phyloP scores from a whole-genome alignment of 2,888 invertebrate species.

The Drosophila anceps region DNA sequence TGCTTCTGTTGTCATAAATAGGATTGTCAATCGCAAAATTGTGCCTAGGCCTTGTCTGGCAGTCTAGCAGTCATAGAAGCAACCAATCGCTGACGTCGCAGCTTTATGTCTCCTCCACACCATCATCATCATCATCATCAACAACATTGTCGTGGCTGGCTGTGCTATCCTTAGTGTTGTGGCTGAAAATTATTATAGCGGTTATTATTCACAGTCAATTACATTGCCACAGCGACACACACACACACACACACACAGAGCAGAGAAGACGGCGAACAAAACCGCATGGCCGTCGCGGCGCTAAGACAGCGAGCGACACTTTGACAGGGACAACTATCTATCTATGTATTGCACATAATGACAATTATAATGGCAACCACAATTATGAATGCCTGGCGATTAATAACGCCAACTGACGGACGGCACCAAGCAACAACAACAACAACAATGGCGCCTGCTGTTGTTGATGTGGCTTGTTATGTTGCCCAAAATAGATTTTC shows the following conservation, averaged over 20 bases:
- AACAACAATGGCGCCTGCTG: constrained; percentile 7
- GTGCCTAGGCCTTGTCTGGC: constrained; percentile 47
- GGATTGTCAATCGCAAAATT: constrained; percentile 80
- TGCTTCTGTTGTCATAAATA: constrained; percentile 67
- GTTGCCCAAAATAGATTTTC: constrained; percentile 57
- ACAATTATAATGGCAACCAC: constrained; percentile 79
- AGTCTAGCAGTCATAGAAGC: constrained; percentile 1
- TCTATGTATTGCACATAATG: constrained; percentile 79
- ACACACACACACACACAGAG: constrained; percentile 14
- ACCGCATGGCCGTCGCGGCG: constrained; percentile 33
- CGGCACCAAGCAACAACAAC: constrained; percentile 41
- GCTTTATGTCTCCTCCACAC: constrained; percentile 24
- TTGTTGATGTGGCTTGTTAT: constrained; percentile 40
- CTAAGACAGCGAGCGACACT: constrained; percentile 69
- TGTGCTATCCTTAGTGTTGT: constrained; percentile 54
- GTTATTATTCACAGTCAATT: constrained; percentile 82
- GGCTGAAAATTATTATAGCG: constrained; percentile 82
- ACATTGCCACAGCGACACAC: constrained; percentile 69
- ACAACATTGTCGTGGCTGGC: constrained; percentile 62
- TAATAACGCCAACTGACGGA: constrained; percentile 65
- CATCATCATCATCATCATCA: constrained; percentile 74
- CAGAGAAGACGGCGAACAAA: constrained; percentile 23
- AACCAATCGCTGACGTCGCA: constrained; percentile 35
- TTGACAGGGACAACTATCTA: constrained; percentile 77
- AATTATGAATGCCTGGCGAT: constrained; percentile 78